phyloP scores from a whole-genome alignment of 2,113 vertebrate species.

The Rhea americana region DNA sequence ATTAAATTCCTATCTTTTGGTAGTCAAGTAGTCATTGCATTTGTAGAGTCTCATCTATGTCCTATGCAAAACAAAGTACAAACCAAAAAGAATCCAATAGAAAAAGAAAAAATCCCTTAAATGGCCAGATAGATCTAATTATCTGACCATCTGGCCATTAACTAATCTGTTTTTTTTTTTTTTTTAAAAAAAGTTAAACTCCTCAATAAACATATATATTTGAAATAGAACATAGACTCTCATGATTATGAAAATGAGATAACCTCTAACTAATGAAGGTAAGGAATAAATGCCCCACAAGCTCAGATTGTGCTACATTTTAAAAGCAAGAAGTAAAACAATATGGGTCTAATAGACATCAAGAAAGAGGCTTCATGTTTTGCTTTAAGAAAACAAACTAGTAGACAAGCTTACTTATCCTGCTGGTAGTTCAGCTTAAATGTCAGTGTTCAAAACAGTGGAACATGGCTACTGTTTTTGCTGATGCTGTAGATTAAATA shows the following conservation, averaged over 20 bases:
- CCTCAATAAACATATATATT: not conserved
- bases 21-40: not conserved
- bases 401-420: not conserved
- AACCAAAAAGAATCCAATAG: not conserved
- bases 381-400: not conserved
- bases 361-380: not conserved
- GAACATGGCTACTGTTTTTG: not conserved
- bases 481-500: not conserved
- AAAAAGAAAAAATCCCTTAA: not conserved
- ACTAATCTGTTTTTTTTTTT: not conserved
- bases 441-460: not conserved
- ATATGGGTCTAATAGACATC: not conserved
- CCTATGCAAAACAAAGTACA: not conserved
- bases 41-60: not conserved
- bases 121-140: not conserved
- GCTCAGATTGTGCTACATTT: not conserved
- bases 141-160: not conserved
- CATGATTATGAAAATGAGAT: not conserved
- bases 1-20: not conserved
- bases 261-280: not conserved
- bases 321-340: not conserved
- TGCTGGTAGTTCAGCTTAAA: not conserved
- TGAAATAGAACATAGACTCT: not conserved
- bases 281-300: not conserved
- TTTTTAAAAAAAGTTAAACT: not conserved